Percentiles rank a stretch among this genome's conserved stretches.
phyloP scores from a whole-genome alignment of 2,797 vertebrate genomes.

The Dryobates pubescens region DNA sequence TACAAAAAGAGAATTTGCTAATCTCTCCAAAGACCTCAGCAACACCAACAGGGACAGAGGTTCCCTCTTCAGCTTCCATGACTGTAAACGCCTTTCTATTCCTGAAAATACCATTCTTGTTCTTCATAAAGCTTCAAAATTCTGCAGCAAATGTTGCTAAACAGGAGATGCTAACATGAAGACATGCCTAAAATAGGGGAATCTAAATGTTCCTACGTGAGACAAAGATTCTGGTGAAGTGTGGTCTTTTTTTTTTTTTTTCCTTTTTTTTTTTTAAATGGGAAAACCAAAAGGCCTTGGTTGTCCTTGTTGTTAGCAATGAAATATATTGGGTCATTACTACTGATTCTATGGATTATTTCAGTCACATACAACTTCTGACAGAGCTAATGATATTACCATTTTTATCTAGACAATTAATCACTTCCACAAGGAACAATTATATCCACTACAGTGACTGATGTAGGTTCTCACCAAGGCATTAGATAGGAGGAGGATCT shows the following conservation, averaged over 20 bases:
- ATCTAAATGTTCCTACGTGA: rapidly evolving
- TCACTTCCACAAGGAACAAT: neutral
- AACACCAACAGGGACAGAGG: neutral
- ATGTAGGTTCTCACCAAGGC: neutral
- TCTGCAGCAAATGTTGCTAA: neutral
- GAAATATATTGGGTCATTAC: neutral
- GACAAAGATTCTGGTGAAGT: neutral
- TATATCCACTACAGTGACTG: neutral
- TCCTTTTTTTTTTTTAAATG: neutral
- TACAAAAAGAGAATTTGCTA: neutral
- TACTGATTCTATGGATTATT: neutral
- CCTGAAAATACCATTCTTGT: neutral
- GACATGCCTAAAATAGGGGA: neutral
- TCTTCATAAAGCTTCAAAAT: neutral
- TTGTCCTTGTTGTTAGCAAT: neutral
- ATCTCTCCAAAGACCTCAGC: neutral
- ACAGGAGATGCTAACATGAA: neutral
- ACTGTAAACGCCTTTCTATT: neutral
- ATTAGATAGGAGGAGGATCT: neutral
- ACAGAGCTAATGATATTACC: neutral
- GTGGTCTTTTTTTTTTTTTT: neutral
- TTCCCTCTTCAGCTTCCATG: neutral
- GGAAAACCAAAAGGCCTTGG: neutral
- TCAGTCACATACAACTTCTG: neutral
- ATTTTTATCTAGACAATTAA: neutral